A percentile compares a stretch with the other conserved stretches of the same genome.
These are phyloP conservation scores for Pterobdella sp. DNA, from an alignment of 2,888 invertebrate genomes.

Conservation along the genomic window DNA sequence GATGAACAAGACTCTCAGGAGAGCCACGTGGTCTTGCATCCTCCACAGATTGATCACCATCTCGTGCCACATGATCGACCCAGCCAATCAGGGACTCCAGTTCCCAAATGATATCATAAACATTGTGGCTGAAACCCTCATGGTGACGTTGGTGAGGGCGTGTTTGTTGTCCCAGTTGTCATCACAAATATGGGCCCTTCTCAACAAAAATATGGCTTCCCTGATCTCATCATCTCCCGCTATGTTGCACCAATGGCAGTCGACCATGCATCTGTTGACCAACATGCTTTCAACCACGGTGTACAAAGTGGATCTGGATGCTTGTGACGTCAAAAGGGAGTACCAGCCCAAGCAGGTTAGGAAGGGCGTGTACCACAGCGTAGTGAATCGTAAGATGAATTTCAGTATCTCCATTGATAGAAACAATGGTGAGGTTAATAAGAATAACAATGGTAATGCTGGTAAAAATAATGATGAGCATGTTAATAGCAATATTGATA, in stretches of 20 bases:
- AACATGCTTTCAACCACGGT: constrained; percentile 9
- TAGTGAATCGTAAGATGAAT: not conserved
- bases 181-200: not conserved
- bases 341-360: not conserved
- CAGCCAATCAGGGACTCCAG: constrained; percentile 12
- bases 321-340: not conserved
- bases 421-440: not conserved
- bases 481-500: not conserved
- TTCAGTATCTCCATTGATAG: not conserved
- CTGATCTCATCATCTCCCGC: not conserved
- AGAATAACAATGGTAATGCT: not conserved
- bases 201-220: not conserved
- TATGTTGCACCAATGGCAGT: constrained; percentile 18
- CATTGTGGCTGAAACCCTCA: constrained; percentile 1
- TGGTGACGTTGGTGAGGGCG: constrained; percentile 14
- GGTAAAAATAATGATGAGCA: not conserved
- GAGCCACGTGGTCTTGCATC: constrained; percentile 9
- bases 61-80: not conserved
- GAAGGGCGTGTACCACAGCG: constrained; percentile 2
- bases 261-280: constrained; percentile 1
- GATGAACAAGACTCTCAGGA: constrained; percentile 15
- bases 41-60: not conserved
- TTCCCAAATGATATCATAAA: not conserved
- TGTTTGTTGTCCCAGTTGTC: not conserved
- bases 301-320: constrained; percentile 9